phyloP scores from a whole-genome alignment of 2,888 invertebrate species.

The Limnephilus lunatus region DNA sequence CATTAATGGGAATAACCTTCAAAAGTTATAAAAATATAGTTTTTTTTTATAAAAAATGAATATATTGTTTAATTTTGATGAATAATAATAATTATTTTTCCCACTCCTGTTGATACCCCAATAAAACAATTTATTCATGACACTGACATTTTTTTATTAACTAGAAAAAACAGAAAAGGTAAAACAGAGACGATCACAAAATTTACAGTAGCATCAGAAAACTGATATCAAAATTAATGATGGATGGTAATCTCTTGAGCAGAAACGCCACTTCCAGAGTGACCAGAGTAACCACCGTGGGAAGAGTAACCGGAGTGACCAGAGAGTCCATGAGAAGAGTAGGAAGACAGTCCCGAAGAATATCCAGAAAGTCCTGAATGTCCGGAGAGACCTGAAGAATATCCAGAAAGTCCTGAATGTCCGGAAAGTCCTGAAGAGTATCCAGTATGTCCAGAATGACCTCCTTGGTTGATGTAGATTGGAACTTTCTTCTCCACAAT shows the following conservation, averaged over 20 bases:
- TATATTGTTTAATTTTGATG: no score
- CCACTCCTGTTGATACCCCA: background rate
- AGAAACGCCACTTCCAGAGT: slow-evolving; percentile 53
- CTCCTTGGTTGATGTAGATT: slow-evolving; percentile 57
- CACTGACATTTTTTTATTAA: background rate
- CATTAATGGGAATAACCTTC: no score
- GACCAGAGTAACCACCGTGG: slow-evolving; percentile 39
- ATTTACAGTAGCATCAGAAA: background rate
- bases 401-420: slow-evolving; percentile 23
- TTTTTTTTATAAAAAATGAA: no score
- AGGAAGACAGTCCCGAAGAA: background rate
- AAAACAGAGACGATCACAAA: background rate
- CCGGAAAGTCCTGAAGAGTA: background rate
- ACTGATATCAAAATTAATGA: slow-evolving; percentile 22
- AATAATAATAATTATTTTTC: background rate
- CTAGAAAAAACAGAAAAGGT: background rate
- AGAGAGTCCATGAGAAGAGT: slow-evolving; percentile 10
- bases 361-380: slow-evolving; percentile 4
- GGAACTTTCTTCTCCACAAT: slow-evolving; percentile 63
- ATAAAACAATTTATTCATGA: background rate
- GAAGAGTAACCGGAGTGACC: slow-evolving; percentile 27
- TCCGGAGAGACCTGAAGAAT: background rate
- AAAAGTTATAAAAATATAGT: no score
- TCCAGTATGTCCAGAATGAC: slow-evolving; percentile 10
- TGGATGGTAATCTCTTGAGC: slow-evolving; percentile 55